Evolutionary conservation across 2,797 vertebrate species (phyloP).

Genomic region (Helostoma temminkii): DNA sequence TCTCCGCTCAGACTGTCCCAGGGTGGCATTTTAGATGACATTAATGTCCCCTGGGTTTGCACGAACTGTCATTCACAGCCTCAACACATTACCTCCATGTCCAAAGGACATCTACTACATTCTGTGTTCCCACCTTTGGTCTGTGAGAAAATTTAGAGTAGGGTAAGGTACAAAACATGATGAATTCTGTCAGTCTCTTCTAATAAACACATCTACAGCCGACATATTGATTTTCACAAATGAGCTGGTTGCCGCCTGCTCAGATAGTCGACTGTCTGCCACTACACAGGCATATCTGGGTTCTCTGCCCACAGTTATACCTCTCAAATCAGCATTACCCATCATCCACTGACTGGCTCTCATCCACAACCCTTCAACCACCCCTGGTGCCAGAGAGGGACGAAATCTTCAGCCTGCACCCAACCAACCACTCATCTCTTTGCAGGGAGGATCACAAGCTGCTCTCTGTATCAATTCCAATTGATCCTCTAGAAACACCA

Average conservation of each 20-base stretch:
- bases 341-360: slow-evolving; percentile 64
- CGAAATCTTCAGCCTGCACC: slow-evolving; percentile 37
- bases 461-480: slow-evolving; percentile 43
- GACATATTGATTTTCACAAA: slow-evolving; percentile 7
- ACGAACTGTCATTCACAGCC: slow-evolving; percentile 22
- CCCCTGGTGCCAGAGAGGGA: slow-evolving; percentile 45
- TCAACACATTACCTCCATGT: neutral
- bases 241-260: slow-evolving; percentile 3
- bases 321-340: slow-evolving; percentile 57
- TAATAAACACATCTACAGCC: neutral
- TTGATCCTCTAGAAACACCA: slow-evolving; percentile 39
- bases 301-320: slow-evolving; percentile 37
- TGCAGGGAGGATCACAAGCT: slow-evolving; percentile 56
- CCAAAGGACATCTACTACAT: slow-evolving; percentile 10
- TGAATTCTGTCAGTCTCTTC: neutral
- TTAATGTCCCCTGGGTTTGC: slow-evolving; percentile 29
- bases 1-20: neutral
- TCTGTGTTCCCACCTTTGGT: slow-evolving; percentile 14
- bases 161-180: neutral
- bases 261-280: neutral
- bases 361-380: slow-evolving; percentile 43
- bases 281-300: slow-evolving; percentile 30
- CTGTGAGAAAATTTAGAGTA: neutral
- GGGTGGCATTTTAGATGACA: slow-evolving; percentile 38
- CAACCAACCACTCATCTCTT: slow-evolving; percentile 54